phyloP scores from a whole-genome alignment of 2,797 vertebrate species.

The Lemur catta region DNA sequence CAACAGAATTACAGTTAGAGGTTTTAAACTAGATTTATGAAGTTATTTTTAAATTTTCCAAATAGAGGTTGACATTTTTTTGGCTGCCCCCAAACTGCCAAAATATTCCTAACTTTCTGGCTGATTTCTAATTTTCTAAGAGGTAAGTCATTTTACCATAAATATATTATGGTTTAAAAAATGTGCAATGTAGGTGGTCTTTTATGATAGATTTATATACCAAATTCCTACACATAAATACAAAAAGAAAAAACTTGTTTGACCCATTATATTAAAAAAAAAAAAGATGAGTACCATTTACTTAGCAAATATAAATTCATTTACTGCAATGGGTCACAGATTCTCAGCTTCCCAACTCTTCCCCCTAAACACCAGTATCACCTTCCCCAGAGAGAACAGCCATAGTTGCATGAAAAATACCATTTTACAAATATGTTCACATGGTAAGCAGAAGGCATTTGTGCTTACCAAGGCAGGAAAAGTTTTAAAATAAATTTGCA shows the following conservation, averaged over 20 bases:
- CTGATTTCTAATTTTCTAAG: background rate
- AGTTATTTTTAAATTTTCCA: constrained; percentile 44
- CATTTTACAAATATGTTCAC: background rate
- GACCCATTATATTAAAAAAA: background rate
- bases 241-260: background rate
- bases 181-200: background rate
- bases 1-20: background rate
- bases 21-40: constrained; percentile 24
- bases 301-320: background rate
- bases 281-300: background rate
- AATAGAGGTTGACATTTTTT: constrained; percentile 34
- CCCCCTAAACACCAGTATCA: background rate
- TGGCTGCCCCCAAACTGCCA: background rate
- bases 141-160: background rate
- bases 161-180: background rate
- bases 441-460: background rate
- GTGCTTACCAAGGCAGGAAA: background rate
- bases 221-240: background rate
- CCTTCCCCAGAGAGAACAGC: background rate
- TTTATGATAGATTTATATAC: background rate
- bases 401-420: background rate
- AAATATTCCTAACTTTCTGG: constrained; percentile 38
- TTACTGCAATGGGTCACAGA: background rate
- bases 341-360: background rate
- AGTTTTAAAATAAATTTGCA: background rate